A percentile compares a stretch with the other conserved stretches of the same genome.
These are phyloP conservation scores for Bactericera cockerelli DNA, from an alignment of 1,140 invertebrate species.

Conservation along the genomic window DNA sequence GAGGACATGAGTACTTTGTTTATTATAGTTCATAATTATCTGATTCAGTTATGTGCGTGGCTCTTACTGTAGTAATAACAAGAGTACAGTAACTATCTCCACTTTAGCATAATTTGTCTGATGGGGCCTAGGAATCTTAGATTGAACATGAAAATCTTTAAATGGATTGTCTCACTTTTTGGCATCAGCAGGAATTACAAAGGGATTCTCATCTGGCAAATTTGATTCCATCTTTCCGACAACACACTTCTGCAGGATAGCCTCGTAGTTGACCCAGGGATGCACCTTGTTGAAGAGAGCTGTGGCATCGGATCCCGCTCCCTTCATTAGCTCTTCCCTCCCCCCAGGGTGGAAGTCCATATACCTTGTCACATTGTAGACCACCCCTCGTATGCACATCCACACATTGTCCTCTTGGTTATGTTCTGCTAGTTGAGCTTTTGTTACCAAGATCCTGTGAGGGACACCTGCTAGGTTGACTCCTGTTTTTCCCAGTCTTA, in stretches of 20 bases:
- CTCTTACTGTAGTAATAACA: too few species aligned
- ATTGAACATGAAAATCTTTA: too few species aligned
- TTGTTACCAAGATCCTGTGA: conserved; percentile 46
- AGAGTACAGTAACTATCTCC: too few species aligned
- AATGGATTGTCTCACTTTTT: too few species aligned
- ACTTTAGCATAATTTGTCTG: too few species aligned
- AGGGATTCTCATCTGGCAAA: too few species aligned
- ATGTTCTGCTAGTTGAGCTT: conserved; percentile 62
- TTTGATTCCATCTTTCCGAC: conserved; percentile 49
- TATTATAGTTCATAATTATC: too few species aligned
- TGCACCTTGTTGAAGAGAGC: conserved; percentile 86
- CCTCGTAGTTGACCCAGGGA: conserved; percentile 92
- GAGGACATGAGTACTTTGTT: too few species aligned
- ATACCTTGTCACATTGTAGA: conserved; percentile 90
- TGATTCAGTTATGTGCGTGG: too few species aligned
- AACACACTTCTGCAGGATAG: conserved; percentile 78
- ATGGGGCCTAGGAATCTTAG: too few species aligned
- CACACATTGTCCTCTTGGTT: conserved; percentile 68
- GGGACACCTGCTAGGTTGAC: conserved; percentile 68
- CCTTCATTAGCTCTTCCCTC: conserved; percentile 70
- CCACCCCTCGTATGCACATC: conserved; percentile 71
- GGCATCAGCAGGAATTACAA: too few species aligned
- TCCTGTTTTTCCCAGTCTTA: conserved; percentile 66
- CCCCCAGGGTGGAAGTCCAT: conserved; percentile 94
- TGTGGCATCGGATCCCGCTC: conserved; percentile 83